These are phyloP conservation scores for Hemibagrus wyckioides DNA, from an alignment of 2,113 vertebrate species.

Conservation along the genomic window DNA sequence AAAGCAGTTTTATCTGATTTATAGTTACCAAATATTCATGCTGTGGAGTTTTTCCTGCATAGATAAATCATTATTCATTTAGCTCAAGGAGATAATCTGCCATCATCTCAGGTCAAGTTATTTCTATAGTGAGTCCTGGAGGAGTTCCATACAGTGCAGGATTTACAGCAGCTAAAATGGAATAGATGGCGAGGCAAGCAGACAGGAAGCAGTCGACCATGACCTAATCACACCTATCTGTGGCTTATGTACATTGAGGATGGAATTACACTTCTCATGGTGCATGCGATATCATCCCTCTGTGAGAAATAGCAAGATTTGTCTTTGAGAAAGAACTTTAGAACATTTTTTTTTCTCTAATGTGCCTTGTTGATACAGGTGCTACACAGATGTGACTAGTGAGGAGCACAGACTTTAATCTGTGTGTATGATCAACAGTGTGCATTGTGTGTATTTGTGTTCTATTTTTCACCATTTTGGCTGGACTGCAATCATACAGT, in stretches of 20 bases:
- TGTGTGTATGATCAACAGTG: slow-evolving; percentile 32
- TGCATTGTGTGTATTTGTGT: slow-evolving; percentile 24
- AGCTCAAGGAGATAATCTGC: slow-evolving; percentile 12
- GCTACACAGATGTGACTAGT: slow-evolving; percentile 18
- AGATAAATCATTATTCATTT: not conserved
- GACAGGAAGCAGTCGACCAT: not conserved
- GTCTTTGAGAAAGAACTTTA: slow-evolving; percentile 18
- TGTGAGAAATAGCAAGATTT: slow-evolving; percentile 20
- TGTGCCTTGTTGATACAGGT: slow-evolving; percentile 9
- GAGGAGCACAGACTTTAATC: slow-evolving; percentile 31
- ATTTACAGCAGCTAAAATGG: slow-evolving; percentile 1
- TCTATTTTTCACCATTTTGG: slow-evolving; percentile 58
- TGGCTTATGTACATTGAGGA: slow-evolving; percentile 26
- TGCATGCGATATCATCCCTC: slow-evolving; percentile 7
- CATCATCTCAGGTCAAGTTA: not conserved
- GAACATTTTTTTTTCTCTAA: not conserved
- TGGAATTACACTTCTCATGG: slow-evolving; percentile 24
- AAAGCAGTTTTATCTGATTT: not conserved
- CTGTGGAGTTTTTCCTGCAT: not conserved
- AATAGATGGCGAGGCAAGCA: slow-evolving; percentile 16
- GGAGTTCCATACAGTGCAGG: not conserved
- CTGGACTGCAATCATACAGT: slow-evolving; percentile 56
- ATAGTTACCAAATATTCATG: not conserved
- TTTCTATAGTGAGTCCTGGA: slow-evolving; percentile 11
- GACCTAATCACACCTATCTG: slow-evolving; percentile 12